Base-by-base conservation (phyloP, 92 coral and sea anemone species). In the Epizoanthus ramosus region DNA sequence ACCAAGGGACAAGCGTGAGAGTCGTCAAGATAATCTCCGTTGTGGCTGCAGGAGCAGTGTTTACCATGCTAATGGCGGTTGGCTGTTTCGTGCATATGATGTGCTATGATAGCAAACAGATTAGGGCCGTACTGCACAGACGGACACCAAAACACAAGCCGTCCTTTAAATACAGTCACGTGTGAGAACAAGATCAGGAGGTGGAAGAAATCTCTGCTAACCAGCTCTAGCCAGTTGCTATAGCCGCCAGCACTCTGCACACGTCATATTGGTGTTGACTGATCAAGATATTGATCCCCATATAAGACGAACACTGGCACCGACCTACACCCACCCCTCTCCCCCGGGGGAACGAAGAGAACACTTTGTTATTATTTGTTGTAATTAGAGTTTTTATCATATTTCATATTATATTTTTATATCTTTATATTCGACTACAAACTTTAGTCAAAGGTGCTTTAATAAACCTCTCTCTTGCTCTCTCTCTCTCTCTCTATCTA, bases 21-120 rank as follows among this genome's bases (percentile, higher is more conserved):
- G 25, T 57, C 6, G 60, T 71, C 13, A 47, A 52, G 53, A 71
- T 71, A 22, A 17, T 71, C 13, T 71, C 76, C 12, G 53, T 47
- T 3, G 57, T 71, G 35, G 47, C 76, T 71, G 33, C 76, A 50
- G 76, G 76, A 12, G 60, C 61, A 9, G 76, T 71, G 76, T 71
- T 71, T 12, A 71, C 58, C 3, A 47, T 52, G 16, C 24, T 71
- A 19, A 21, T 71, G 31, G 57, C 58, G 7, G 24, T 71, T 50
- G 76, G 76, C 60, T 71, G 37, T 25, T 59, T 71, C 14, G 60
- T 71, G 23, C 76, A 71, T 19, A 71, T 47, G 76, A 71, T 71
- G 19, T 71, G 76, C 60, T 71, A 71, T 52, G 76, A 71, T 57
- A 19, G n/a, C 76, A 45, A 10, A 3, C 25, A 52, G 58, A 71